phyloP scores from a whole-genome alignment of 2,113 vertebrate species.

The Chaetodon trifascialis region DNA sequence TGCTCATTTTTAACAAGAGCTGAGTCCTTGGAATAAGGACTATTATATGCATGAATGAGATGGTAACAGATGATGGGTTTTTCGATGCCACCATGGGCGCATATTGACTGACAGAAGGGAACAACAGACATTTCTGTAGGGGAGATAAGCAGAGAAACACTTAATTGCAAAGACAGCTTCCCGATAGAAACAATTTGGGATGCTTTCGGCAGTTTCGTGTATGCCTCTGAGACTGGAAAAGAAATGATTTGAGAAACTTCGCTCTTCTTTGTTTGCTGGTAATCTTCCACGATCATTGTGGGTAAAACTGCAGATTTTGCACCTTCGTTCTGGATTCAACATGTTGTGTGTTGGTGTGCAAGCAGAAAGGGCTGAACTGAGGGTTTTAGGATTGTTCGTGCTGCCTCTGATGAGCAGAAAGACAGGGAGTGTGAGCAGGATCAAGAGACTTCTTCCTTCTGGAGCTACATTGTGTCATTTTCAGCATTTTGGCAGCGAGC shows the following conservation, averaged over 20 bases:
- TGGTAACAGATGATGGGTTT: constrained; percentile 54
- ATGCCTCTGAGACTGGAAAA: constrained; percentile 34
- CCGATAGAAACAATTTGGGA: constrained; percentile 38
- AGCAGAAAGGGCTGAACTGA: constrained; percentile 18
- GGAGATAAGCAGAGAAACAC: constrained; percentile 51
- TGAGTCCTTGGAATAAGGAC: constrained; percentile 32
- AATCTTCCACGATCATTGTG: constrained; percentile 36
- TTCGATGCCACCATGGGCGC: constrained; percentile 45
- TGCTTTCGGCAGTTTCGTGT: constrained; percentile 22
- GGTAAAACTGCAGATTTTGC: constrained; percentile 48
- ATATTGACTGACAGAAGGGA: constrained; percentile 55
- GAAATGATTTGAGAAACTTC: constrained; percentile 26
- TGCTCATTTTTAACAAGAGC: constrained; percentile 31
- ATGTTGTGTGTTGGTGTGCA: background rate
- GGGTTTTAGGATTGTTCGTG: background rate
- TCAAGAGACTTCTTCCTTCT: background rate
- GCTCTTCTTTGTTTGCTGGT: constrained; percentile 3
- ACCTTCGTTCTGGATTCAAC: constrained; percentile 15
- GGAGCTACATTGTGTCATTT: constrained; percentile 8
- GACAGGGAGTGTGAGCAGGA: background rate
- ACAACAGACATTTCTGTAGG: constrained; percentile 30
- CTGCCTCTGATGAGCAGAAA: constrained; percentile 3
- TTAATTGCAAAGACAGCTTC: constrained; percentile 42
- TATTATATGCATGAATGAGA: constrained; percentile 44
- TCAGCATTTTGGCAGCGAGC: background rate